Percentiles rank a stretch among this genome's conserved stretches.
phyloP scores from a whole-genome alignment of 1,140 invertebrate species.

The Papilio polyxenes region DNA sequence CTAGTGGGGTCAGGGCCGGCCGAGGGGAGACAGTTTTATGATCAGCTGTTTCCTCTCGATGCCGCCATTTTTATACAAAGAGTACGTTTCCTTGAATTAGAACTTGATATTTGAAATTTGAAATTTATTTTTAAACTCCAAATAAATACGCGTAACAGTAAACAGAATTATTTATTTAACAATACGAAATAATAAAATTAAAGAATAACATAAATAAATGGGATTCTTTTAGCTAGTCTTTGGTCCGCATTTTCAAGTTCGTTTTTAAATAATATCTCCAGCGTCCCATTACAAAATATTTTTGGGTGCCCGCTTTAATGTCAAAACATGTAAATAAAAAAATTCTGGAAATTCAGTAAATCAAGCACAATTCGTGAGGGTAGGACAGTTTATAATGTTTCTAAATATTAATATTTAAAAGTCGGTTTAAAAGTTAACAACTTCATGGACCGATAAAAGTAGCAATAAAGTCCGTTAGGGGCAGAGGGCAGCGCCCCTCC shows the following conservation, averaged over 20 bases:
- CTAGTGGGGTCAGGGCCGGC: constrained; percentile 75
- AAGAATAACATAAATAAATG: no score
- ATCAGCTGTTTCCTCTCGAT: constrained; percentile 64
- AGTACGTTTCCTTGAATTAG: constrained; percentile 30
- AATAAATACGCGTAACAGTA: not conserved
- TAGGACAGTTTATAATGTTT: not conserved
- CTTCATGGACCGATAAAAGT: constrained; percentile 56
- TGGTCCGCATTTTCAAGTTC: no score
- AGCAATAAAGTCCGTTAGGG: constrained; percentile 54
- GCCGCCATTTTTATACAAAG: constrained; percentile 31
- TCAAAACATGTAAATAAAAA: no score
- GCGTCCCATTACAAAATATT: no score
- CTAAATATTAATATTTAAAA: constrained; percentile 1
- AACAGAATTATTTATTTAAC: not conserved
- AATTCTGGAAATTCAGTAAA: not conserved
- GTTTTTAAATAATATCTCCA: no score
- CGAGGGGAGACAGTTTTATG: constrained; percentile 70
- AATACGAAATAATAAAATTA: not conserved
- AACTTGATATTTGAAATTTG: constrained; percentile 39
- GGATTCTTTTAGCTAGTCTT: no score
- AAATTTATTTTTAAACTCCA: constrained; percentile 3
- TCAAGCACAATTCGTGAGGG: not conserved
- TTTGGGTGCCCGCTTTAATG: no score
- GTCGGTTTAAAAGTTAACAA: constrained; percentile 50
- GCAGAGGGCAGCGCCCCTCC: constrained; percentile 50